Conservation (phyloP, 2,888 invertebrate genomes). For the Cerceris ruficornis region DNA sequence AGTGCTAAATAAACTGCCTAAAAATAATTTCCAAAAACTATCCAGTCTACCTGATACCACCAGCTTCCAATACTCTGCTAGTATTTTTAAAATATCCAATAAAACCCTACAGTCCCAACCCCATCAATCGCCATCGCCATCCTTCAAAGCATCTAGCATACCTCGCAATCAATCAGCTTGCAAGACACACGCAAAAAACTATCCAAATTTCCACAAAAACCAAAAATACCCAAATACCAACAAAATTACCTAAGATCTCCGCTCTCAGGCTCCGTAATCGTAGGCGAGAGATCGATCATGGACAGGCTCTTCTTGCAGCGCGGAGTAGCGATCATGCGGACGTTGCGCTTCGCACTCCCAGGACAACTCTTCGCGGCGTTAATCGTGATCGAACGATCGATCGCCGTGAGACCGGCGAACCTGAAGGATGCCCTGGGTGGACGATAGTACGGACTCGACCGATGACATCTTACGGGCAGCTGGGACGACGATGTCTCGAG, state of each 20-base stretch:
- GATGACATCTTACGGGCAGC: constrained; percentile 67
- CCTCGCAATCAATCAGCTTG: too few relatives aligned
- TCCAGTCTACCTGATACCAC: too few relatives aligned
- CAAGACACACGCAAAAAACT: neutral
- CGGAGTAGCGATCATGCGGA: constrained; percentile 39
- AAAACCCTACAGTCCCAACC: too few relatives aligned
- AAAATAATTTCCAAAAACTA: too few relatives aligned
- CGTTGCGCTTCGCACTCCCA: constrained; percentile 46
- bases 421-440: constrained; percentile 61
- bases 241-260: constrained; percentile 65
- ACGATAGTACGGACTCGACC: constrained; percentile 62
- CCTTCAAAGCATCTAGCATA: too few relatives aligned
- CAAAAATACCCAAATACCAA: neutral
- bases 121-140: too few relatives aligned
- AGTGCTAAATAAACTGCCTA: too few relatives aligned
- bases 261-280: constrained; percentile 57
- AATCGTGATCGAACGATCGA: constrained; percentile 38
- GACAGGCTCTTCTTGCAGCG: constrained; percentile 74
- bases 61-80: too few relatives aligned
- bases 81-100: too few relatives aligned
- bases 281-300: constrained; percentile 73
- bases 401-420: constrained; percentile 45
- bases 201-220: neutral
- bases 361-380: constrained; percentile 50
- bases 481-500: constrained; percentile 64